A percentile compares a stretch with the other conserved stretches of the same genome.
Evolutionary conservation across 2,888 invertebrate genomes (phyloP).

Genomic region (Periphyllus acericola): DNA sequence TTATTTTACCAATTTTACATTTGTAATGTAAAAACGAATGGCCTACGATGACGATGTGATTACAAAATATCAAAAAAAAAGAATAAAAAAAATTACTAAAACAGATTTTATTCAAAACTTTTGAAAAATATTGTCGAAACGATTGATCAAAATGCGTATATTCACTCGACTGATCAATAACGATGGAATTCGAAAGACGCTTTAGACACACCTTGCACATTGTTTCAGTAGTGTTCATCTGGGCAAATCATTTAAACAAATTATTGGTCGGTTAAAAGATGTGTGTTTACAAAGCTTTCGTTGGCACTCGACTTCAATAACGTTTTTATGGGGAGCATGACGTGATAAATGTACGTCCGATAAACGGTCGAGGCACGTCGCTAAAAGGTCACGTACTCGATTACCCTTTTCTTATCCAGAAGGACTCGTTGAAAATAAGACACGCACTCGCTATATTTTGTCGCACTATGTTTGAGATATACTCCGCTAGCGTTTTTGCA

Average conservation of each 20-base stretch:
- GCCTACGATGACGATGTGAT: too few species aligned
- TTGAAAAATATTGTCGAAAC: too few species aligned
- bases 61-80: too few species aligned
- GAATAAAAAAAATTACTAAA: too few species aligned
- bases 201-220: too few species aligned
- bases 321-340: neutral
- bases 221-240: neutral
- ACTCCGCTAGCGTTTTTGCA: neutral
- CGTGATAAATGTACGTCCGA: slow-evolving; percentile 13
- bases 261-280: neutral
- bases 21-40: too few species aligned
- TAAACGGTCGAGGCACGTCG: slow-evolving; percentile 4
- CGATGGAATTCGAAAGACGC: too few species aligned
- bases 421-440: slow-evolving; percentile 2
- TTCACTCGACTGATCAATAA: too few species aligned
- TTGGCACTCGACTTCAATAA: neutral
- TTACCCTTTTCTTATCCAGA: neutral
- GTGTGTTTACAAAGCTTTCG: neutral
- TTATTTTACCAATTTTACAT: too few species aligned
- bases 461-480: slow-evolving; percentile 10
- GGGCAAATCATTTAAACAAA: neutral
- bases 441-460: neutral
- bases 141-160: too few species aligned
- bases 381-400: slow-evolving; percentile 45
- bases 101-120: too few species aligned